A percentile compares a stretch with the other conserved stretches of the same genome.
These are phyloP conservation scores for Eretmodus cyanostictus DNA, from an alignment of 2,113 vertebrate species.

Conservation along the genomic window DNA sequence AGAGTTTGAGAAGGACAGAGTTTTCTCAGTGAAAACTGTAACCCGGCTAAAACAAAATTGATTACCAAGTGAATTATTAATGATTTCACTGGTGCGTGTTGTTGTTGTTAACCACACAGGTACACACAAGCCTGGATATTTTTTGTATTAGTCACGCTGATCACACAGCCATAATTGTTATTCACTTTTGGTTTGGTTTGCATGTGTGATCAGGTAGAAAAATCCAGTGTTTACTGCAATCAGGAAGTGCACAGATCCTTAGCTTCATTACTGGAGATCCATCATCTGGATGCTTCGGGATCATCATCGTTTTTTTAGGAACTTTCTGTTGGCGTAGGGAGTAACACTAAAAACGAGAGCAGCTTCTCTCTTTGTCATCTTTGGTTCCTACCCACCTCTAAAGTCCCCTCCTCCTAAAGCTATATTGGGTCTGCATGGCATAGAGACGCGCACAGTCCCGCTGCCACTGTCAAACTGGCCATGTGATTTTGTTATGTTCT, in stretches of 20 bases:
- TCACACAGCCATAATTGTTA: neutral
- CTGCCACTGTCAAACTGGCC: neutral
- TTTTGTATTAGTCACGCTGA: neutral
- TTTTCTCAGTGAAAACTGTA: neutral
- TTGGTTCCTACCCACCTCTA: constrained; percentile 90
- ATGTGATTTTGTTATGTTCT: neutral
- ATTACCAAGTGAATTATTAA: neutral
- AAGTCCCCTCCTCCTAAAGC: constrained; percentile 90
- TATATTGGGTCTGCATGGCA: constrained; percentile 76
- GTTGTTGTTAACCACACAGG: neutral
- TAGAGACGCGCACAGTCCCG: constrained; percentile 76
- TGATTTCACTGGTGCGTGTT: neutral
- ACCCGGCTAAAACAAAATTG: neutral
- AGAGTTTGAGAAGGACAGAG: neutral
- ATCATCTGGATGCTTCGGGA: constrained; percentile 87
- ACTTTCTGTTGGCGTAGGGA: constrained; percentile 92
- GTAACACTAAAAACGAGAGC: constrained; percentile 88
- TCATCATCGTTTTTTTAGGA: constrained; percentile 86
- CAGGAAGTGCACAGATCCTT: neutral
- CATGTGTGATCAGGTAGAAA: neutral
- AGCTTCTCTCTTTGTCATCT: constrained; percentile 95
- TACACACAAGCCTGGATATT: neutral
- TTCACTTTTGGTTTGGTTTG: neutral
- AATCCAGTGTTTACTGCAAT: neutral
- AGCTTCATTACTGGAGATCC: neutral